Conservation (phyloP, 2,888 invertebrate species). For the Drosophila borborema region DNA sequence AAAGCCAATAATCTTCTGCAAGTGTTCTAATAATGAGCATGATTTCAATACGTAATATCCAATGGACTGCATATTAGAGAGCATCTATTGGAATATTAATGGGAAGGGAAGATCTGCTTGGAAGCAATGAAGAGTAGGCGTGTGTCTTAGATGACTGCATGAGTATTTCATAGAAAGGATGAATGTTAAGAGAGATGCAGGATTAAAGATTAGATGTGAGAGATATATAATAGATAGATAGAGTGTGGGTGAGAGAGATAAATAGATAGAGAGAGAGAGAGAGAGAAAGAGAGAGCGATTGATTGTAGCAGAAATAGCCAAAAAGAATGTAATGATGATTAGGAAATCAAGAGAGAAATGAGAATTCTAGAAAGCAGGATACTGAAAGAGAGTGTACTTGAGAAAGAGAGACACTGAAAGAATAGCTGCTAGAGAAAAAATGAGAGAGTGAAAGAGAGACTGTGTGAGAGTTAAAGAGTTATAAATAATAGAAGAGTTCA, state of each 20-base stretch:
- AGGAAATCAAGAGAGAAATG: too few species aligned
- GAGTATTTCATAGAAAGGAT: conserved; percentile 3
- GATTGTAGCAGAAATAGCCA: too few species aligned
- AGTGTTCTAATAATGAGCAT: conserved; percentile 45
- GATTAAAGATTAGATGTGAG: too few species aligned
- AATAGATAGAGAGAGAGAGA: not conserved
- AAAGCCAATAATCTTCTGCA: conserved; percentile 46
- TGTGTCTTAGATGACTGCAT: not conserved
- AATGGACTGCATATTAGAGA: not conserved
- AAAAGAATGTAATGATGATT: too few species aligned
- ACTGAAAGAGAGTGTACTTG: not conserved
- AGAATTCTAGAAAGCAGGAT: too few species aligned
- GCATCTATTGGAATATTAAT: not conserved
- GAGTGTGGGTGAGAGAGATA: not conserved
- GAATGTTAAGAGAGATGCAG: too few species aligned
- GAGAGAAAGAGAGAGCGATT: not conserved
- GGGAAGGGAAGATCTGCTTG: not conserved
- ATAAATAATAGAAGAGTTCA: too few species aligned
- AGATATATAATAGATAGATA: not conserved
- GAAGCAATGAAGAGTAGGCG: not conserved
- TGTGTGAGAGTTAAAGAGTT: too few species aligned
- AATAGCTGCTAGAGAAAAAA: not conserved
- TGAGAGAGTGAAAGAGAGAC: not conserved
- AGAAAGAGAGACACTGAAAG: too few species aligned
- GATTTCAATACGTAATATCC: conserved; percentile 22